Base-by-base conservation (phyloP, 2,797 vertebrate genomes). In the Hydrocynus forskahlii region DNA sequence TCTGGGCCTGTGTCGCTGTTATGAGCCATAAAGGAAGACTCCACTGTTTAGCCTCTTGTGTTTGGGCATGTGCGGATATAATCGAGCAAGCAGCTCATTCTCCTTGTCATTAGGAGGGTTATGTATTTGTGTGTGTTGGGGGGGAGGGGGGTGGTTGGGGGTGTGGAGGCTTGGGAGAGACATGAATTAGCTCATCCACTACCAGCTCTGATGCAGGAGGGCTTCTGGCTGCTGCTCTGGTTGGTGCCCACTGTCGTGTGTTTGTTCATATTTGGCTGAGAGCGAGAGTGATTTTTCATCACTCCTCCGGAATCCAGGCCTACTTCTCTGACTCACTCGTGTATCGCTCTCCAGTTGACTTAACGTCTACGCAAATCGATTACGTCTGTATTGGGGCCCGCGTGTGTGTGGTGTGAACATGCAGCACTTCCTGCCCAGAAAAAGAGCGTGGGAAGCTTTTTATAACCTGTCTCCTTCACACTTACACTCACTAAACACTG, bases 91-190 rank as follows among this genome's bases (percentile, higher is more conserved):
- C 23, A 17, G 38, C 85, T 85, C 25, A 75, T 86, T 77, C 73
- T 68, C 72, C 67, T 76, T 68, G 67, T 86, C 83, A 84, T 88
- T 79, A 74, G 72, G 10, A 17, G 38, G 63, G 87, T 88, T 88
- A 80, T 86, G 25, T 55, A 4, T 43, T 2, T 43, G 43, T 6
- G 43, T 16, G n/a, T n/a, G n/a, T n/a, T n/a, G n/a, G 59, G 17
- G 59, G 59, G 45, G 73, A 60, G 55, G 6, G 48, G 54, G 55
- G 50, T 16, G 52, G 21, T 7, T 10, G 45, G n/a, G 66, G 45
- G 25, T 2, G 66, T 77, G 23, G 43, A 6, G 10, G 21, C 75
- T 76, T 40, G 35, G 17, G 75, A 82, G 54, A 48, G 80, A 74
- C 80, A 38, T 72, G 68, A 85, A 62, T 68, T 19, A 75, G 76